Evolutionary conservation across 2,888 invertebrate species (phyloP).

Genomic region (Sipunculus nudus): DNA sequence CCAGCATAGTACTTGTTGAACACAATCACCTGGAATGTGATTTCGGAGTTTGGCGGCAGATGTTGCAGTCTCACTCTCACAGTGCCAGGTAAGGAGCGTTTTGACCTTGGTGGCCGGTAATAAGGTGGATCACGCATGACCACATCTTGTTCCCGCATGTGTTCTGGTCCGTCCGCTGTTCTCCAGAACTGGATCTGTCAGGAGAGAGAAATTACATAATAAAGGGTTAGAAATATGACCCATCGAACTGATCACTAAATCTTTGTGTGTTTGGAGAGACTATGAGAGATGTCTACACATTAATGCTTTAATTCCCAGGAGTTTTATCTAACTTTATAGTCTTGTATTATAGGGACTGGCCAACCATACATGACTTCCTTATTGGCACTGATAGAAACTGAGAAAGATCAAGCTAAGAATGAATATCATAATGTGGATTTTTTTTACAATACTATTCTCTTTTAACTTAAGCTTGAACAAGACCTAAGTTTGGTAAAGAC

Average conservation of each 20-base stretch:
- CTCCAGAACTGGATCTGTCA: slow-evolving; percentile 89
- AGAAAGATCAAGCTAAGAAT: too few relatives aligned
- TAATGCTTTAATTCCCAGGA: too few relatives aligned
- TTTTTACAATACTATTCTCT: too few relatives aligned
- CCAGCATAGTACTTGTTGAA: slow-evolving; percentile 92
- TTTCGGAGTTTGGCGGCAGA: slow-evolving; percentile 46
- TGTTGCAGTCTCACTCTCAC: slow-evolving; percentile 62
- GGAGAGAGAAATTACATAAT: slow-evolving; percentile 5
- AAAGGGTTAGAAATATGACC: neutral
- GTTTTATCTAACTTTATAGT: too few relatives aligned
- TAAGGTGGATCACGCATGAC: slow-evolving; percentile 34
- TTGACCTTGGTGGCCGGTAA: slow-evolving; percentile 39
- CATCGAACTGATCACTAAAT: neutral
- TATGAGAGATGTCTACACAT: too few relatives aligned
- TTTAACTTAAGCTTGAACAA: too few relatives aligned
- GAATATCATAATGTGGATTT: too few relatives aligned
- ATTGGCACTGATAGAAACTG: too few relatives aligned
- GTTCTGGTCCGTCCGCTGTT: slow-evolving; percentile 69
- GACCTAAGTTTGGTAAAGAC: too few relatives aligned
- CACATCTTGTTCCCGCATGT: slow-evolving; percentile 35
- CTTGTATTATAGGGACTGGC: too few relatives aligned
- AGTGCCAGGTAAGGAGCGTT: slow-evolving; percentile 13
- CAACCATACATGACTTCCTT: too few relatives aligned
- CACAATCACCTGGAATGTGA: slow-evolving; percentile 76
- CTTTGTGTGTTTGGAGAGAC: too few relatives aligned